Evolutionary conservation across 2,888 invertebrate genomes (phyloP).

Genomic region (Stenodema calcarata): DNA sequence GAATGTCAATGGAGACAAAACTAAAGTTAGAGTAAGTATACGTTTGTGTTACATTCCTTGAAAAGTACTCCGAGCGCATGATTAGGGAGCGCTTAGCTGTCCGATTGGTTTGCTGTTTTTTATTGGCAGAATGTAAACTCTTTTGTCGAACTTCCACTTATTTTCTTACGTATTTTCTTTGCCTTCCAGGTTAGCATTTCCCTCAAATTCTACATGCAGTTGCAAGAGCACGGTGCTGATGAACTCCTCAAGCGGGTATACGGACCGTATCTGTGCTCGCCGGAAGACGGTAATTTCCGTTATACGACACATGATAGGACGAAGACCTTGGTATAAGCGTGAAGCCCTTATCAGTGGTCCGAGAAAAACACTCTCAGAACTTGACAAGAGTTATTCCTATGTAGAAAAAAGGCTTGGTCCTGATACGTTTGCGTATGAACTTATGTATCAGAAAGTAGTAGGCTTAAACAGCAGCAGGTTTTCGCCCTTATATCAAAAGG

Average conservation of each 20-base stretch:
- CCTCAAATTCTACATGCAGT: conserved; percentile 96
- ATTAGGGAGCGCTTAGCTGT: not conserved
- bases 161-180: not conserved
- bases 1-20: conserved; percentile 94
- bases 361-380: not conserved
- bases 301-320: not conserved
- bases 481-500: too few species aligned
- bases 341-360: not conserved
- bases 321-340: not conserved
- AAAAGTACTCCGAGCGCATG: not conserved
- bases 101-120: not conserved
- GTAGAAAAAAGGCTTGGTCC: too few species aligned
- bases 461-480: too few species aligned
- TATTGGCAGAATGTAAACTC: not conserved
- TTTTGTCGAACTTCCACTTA: not conserved
- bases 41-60: not conserved
- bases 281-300: conserved; percentile 78
- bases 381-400: too few species aligned
- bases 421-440: not conserved
- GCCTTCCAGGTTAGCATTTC: conserved; percentile 90
- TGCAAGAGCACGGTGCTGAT: conserved; percentile 98
- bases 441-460: too few species aligned
- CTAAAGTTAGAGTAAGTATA: conserved; percentile 89
- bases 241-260: conserved; percentile 93
- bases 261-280: conserved; percentile 78